Evolutionary conservation across 2,888 invertebrate species (phyloP), one percentile per base, ranked within the genome.

Genomic region (Noctua fimbriata): DNA sequence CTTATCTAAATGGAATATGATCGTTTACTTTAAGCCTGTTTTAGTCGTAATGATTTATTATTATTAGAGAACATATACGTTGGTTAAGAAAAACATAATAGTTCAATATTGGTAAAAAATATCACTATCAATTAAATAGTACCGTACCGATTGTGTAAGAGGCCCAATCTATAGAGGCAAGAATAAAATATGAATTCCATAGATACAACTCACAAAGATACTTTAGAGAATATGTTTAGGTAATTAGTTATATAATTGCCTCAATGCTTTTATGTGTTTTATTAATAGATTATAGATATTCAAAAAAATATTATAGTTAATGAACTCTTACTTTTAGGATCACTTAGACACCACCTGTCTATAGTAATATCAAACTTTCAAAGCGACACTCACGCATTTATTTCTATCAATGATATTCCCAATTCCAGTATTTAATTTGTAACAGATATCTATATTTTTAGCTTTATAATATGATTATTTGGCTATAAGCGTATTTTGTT

Each of bases 241-340:
- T 90, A 85, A 89, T 89, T 90, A 89, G 89, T 90, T 90, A 76
- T 89, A 89, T 89, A 89, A 90, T 90, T 89, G 87, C 90, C 90
- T 88, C 79, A 73, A 71, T 74, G 70, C 76, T 78, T 82, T 89
- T 88, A 79, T 78, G 75, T 86, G 78, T 71, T 78, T 78, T 73
- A 74, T 78, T 72, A 72, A 66, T 83, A 82, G 65, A 77, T 83
- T 71, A 78, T 79, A 85, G 69, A 76, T 76, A 79, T 77, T 83
- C 76, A 78, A 79, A 79, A 79, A 70, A 36, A 69, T 73, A 69
- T 73, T 77, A 65, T 76, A 70, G 55, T 73, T 82, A 66, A 73
- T 80, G 58, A 82, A 69, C 14, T 78, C 55, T 67, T 75, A 73
- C 7, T 80, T 71, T 69, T 78, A 79, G 71, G 65, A 75, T 75